A percentile compares a stretch with the other conserved stretches of the same genome.
phyloP scores from a whole-genome alignment of 2,113 vertebrate genomes.

The Cyphomyrus plagiostoma region DNA sequence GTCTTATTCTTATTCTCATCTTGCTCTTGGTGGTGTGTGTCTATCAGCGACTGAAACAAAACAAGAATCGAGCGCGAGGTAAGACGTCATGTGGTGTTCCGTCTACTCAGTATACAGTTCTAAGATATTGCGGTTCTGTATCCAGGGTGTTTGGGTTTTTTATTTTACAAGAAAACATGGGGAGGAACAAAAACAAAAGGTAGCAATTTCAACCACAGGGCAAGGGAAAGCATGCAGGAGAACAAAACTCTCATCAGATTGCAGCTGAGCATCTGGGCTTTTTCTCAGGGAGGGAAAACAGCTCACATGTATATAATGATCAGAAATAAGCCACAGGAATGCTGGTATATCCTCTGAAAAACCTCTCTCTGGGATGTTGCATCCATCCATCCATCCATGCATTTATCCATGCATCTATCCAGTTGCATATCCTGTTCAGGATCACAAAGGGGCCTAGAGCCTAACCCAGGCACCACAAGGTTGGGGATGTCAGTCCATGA shows the following conservation, averaged over 20 bases:
- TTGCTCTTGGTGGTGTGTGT: neutral
- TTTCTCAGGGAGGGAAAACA: neutral
- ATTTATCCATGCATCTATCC: neutral
- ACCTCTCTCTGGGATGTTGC: neutral
- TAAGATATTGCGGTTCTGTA: neutral
- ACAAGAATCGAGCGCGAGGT: neutral
- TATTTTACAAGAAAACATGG: neutral
- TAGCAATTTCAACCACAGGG: neutral
- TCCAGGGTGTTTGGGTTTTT: neutral
- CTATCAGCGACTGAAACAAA: neutral
- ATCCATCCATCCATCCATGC: neutral
- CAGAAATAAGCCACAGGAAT: neutral
- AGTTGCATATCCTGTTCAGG: neutral
- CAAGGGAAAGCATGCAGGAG: neutral
- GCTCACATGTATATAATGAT: neutral
- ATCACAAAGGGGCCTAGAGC: neutral
- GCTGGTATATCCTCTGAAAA: neutral
- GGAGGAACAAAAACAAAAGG: neutral
- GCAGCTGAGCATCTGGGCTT: neutral
- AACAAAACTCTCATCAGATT: neutral
- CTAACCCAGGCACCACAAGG: neutral
- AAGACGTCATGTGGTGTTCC: neutral
- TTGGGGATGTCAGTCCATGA: neutral
- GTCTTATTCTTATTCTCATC: neutral
- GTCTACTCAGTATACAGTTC: neutral